A percentile compares a stretch with the other conserved stretches of the same genome.
These are phyloP conservation scores for Mesembrinibis cayennensis DNA, from an alignment of 2,113 vertebrate genomes.

Conservation along the genomic window DNA sequence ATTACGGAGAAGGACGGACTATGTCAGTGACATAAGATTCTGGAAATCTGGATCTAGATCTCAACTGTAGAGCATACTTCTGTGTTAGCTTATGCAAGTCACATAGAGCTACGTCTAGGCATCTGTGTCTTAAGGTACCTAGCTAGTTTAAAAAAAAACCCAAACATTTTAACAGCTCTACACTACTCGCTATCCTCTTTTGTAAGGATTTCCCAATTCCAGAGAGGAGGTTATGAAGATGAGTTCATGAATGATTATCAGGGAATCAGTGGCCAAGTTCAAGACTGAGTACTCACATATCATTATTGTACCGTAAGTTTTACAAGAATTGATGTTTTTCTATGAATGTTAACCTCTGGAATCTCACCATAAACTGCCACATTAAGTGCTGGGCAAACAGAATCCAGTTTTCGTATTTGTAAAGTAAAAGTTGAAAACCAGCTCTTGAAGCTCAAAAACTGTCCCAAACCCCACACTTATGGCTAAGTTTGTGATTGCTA, in stretches of 20 bases:
- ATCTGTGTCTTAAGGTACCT: not conserved
- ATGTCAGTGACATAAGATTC: not conserved
- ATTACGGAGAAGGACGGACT: not conserved
- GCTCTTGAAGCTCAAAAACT: not conserved
- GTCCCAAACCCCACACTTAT: not conserved
- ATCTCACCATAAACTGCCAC: not conserved
- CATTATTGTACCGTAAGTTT: not conserved
- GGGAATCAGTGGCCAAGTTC: not conserved
- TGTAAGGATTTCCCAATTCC: not conserved
- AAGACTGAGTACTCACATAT: not conserved
- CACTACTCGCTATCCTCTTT: not conserved
- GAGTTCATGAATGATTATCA: not conserved
- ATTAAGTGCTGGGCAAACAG: not conserved
- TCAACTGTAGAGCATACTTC: not conserved
- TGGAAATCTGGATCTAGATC: not conserved
- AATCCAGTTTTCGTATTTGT: not conserved
- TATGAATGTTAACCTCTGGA: not conserved
- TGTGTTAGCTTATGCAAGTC: not conserved
- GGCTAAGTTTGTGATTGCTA: not conserved
- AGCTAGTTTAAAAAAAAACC: not conserved
- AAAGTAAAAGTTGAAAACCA: not conserved
- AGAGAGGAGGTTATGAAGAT: not conserved
- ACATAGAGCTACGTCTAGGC: not conserved
- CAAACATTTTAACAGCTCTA: not conserved
- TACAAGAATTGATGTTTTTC: not conserved